Base-by-base conservation (phyloP, 2,113 vertebrate genomes). In the Seriola rivoliana region DNA sequence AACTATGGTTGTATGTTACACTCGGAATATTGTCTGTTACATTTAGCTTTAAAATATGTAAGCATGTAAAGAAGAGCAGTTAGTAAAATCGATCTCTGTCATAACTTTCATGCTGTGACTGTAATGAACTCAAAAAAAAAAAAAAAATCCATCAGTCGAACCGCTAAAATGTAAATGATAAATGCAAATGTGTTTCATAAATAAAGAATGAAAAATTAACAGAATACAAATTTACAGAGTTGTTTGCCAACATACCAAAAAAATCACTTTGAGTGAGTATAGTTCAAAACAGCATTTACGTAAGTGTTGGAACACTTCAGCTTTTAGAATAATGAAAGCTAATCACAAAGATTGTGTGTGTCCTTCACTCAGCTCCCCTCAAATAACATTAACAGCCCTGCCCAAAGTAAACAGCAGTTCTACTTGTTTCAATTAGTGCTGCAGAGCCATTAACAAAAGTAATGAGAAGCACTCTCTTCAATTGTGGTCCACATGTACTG, bases 391-490 rank as follows among this genome's bases (percentile, higher is more conserved):
- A 88, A 57, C 36, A 65, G 63, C 55, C 60, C 70, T 54, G 8
- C 59, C 44, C 50, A 76, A 65, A 80, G 67, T 38, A 66, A 87
- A 81, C 63, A 77, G 77, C 59, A 67, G 34, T 29, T 14, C 68
- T 42, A 67, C 85, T 85, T 81, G 83, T 88, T 88, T 87, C 75
- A 91, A 90, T 91, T 88, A 92, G 77, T 38, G 68, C 69, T 85
- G 79, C 66, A 78, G 59, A 29, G 68, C 66, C 38, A 81, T 86
- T 75, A 84, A 80, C 71, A 78, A 36, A 91, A 69, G 78, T 52
- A 90, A 88, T 78, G 57, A 75, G 62, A 85, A 62, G 54, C 74
- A 74, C 78, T 82, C 63, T 80, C 64, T 73, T 82, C 52, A 67
- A 21, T 63, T 74, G 71, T 60, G 70, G 60, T 63, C 57, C 46